A percentile compares a stretch with the other conserved stretches of the same genome.
Evolutionary conservation across 30 jellyfish, hydroid and myxozoan genomes (phyloP).

Genomic region (Aurelia sp.): DNA sequence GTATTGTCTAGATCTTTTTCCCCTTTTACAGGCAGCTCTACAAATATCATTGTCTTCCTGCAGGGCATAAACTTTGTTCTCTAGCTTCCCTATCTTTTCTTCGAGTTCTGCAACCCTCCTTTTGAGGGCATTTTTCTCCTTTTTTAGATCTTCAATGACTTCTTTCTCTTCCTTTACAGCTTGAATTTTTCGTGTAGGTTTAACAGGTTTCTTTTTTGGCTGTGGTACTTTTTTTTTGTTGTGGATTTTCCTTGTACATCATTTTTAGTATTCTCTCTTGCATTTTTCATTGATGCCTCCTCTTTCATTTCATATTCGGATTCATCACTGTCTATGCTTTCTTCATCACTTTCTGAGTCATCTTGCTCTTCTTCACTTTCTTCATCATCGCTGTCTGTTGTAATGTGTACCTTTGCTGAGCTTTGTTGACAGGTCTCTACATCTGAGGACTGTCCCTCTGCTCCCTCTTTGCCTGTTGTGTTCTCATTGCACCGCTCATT

Average conservation of each 20-base stretch:
- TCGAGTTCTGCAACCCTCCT: not conserved
- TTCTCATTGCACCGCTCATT: too few relatives aligned
- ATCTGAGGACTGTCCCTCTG: too few relatives aligned
- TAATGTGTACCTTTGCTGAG: not conserved
- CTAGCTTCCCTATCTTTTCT: not conserved
- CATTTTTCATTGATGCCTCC: not conserved
- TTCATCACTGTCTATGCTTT: constrained; percentile 5
- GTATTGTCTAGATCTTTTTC: not conserved
- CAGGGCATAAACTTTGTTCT: constrained; percentile 3
- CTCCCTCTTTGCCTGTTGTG: too few relatives aligned
- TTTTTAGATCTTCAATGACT: constrained; percentile 8
- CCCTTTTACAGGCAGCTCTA: constrained; percentile 1
- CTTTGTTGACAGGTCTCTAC: too few relatives aligned
- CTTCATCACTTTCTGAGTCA: constrained; percentile 1
- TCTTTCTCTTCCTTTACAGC: not conserved
- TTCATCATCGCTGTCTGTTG: not conserved
- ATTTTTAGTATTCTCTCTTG: not conserved
- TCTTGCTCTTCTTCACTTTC: not conserved
- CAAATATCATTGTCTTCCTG: not conserved
- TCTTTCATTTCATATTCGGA: not conserved
- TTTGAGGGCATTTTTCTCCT: not conserved
- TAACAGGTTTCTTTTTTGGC: not conserved
- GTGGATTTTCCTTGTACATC: not conserved
- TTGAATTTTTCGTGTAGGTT: not conserved
- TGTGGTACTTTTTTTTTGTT: not conserved